Conservation (phyloP, 2,888 invertebrate species). For the Pristionchus exspectatus region DNA sequence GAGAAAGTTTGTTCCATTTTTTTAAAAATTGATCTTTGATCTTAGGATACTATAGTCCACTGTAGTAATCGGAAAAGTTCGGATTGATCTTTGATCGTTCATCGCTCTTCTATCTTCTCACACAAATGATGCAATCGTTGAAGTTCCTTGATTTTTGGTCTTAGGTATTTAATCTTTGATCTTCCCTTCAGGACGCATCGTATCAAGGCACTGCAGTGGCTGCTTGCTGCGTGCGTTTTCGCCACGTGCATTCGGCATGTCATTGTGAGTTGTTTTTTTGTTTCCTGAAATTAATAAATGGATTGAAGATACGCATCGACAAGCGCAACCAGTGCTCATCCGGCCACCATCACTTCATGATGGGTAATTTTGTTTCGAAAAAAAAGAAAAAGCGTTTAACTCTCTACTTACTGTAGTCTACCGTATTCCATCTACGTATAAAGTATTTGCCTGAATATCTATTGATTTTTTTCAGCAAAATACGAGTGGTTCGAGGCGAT, state of each 20-base stretch:
- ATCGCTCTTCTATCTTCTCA: too few relatives aligned
- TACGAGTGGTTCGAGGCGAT: neutral
- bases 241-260: neutral
- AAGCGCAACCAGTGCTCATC: neutral
- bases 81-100: neutral
- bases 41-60: too few relatives aligned
- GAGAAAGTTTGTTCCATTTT: neutral
- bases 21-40: too few relatives aligned
- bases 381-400: too few relatives aligned
- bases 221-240: neutral
- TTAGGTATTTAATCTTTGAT: too few relatives aligned
- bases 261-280: neutral
- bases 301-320: neutral
- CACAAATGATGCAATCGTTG: too few relatives aligned
- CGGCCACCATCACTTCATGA: neutral
- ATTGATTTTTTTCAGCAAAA: neutral
- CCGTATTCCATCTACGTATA: too few relatives aligned
- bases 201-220: neutral
- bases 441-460: too few relatives aligned
- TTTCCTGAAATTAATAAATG: neutral
- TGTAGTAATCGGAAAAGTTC: too few relatives aligned
- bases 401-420: too few relatives aligned
- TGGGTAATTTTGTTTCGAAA: neutral
- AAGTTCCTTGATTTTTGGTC: neutral
- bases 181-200: neutral